These are phyloP conservation scores for Montifringilla adamsi DNA, from an alignment of 2,113 vertebrate species.

Conservation along the genomic window DNA sequence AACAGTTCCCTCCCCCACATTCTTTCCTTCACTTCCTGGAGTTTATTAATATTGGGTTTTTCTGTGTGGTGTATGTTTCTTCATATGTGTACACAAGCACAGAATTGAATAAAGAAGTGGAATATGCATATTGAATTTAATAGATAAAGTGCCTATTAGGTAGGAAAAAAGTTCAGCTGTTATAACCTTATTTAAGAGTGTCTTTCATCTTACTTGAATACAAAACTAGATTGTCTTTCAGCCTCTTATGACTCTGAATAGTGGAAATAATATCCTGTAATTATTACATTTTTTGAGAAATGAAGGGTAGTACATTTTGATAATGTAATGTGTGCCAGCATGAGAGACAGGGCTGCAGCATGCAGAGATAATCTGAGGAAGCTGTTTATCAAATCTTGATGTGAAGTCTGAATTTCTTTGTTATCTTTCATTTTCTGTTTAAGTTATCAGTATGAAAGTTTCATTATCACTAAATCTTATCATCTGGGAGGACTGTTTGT, in stretches of 20 bases:
- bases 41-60: not conserved
- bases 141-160: not conserved
- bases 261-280: slow-evolving; percentile 15
- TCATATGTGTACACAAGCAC: rapidly evolving
- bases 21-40: not conserved
- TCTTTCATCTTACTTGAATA: not conserved
- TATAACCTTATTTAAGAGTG: not conserved
- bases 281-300: slow-evolving; percentile 14
- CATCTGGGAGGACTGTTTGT: not conserved
- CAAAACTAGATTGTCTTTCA: not conserved
- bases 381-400: not conserved
- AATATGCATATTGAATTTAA: not conserved
- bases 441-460: not conserved
- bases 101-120: not conserved
- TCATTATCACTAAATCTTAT: not conserved
- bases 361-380: not conserved
- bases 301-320: not conserved
- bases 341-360: not conserved
- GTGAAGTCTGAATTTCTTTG: not conserved
- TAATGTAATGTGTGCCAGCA: not conserved
- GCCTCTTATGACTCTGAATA: not conserved
- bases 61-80: not conserved
- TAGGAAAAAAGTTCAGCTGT: not conserved
- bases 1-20: not conserved
- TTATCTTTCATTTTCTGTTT: slow-evolving; percentile 2